These are phyloP conservation scores for Calliopsis andreniformis DNA, from an alignment of 1,140 invertebrate genomes.

Conservation along the genomic window DNA sequence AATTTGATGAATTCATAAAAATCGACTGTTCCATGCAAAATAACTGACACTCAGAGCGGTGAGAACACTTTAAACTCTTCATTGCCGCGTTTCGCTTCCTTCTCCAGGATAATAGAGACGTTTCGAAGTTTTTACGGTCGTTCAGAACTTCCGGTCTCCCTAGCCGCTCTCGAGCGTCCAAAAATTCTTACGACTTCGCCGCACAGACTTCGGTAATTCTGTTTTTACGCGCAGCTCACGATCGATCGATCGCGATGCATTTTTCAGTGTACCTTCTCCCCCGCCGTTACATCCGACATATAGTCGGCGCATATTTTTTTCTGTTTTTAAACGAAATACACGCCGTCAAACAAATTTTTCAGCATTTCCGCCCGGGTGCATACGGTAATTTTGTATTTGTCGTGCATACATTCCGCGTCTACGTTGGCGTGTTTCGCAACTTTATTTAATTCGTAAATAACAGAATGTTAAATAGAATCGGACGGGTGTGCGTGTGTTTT, in stretches of 20 bases:
- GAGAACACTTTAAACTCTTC: slow-evolving; percentile 26
- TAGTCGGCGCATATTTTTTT: too few relatives aligned
- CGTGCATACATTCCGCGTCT: neutral
- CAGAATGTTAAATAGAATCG: slow-evolving; percentile 28
- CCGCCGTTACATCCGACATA: neutral
- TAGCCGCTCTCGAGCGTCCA: slow-evolving; percentile 2
- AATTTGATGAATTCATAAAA: too few relatives aligned
- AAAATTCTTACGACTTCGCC: slow-evolving; percentile 47
- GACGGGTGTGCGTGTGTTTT: slow-evolving; percentile 2
- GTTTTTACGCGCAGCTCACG: slow-evolving; percentile 17
- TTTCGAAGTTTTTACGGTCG: slow-evolving; percentile 58
- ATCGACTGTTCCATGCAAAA: too few relatives aligned
- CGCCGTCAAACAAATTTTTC: slow-evolving; percentile 18
- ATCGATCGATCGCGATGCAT: slow-evolving; percentile 4
- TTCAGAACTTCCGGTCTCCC: slow-evolving; percentile 1
- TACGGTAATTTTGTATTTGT: slow-evolving; percentile 21
- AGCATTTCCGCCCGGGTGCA: neutral
- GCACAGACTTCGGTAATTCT: slow-evolving; percentile 33
- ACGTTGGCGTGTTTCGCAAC: slow-evolving; percentile 7
- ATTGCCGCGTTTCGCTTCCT: slow-evolving; percentile 31
- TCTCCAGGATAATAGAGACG: slow-evolving; percentile 52
- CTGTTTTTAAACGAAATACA: neutral
- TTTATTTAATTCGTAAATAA: slow-evolving; percentile 42
- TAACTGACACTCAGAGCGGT: too few relatives aligned
- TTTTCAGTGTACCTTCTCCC: too few relatives aligned